Base-by-base conservation (phyloP, 2,113 vertebrate species). In the Calypte anna region DNA sequence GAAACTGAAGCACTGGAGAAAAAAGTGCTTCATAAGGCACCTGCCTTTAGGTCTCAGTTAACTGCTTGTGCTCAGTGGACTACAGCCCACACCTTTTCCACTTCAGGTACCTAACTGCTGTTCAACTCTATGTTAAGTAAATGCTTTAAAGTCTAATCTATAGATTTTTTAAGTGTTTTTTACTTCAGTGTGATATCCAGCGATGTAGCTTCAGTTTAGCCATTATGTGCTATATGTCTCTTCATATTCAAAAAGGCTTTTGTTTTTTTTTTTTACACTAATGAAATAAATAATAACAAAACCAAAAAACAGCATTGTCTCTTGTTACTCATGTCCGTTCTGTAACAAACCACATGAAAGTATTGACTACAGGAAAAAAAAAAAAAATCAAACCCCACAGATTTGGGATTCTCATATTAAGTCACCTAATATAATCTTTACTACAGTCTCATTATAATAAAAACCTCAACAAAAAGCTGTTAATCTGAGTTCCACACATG, bases 171-270 rank as follows among this genome's bases (percentile, higher is more conserved):
- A 43, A 28, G 8, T 10, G 13, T 1, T 54, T 54, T 57, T 86
- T 48, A 76, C 1, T 1, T 28, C 31, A 48, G 1, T 8, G 27
- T 0, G 12, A 1, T 27, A 80, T 0, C 67, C 66, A 36, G 11
- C 28, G 30, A 54, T 8, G 9, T 3, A 66, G 30, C 36, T 66
- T 43, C 5, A 3, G 36, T 54, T 86, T 12, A 59, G 22, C 43
- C 21, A 31, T 24, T 53, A 38, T 0, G 4, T 28, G 22, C 40
- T 40, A 40, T 12, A 40, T 40, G 25, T 14, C 30, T 61, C 54
- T 66, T 25, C 19, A 23, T 8, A 54, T 20, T 27, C 10, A 66
- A 63, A 22, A 74, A n/a, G 12, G 20, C 3, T 9, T 3, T 33
- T 30, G 30, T 28, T 51, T 30, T 28, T 23, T 31, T 17, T 31